A percentile compares a stretch with the other conserved stretches of the same genome.
Evolutionary conservation across 2,113 vertebrate genomes (phyloP).

Genomic region (Ceyx margarethae): DNA sequence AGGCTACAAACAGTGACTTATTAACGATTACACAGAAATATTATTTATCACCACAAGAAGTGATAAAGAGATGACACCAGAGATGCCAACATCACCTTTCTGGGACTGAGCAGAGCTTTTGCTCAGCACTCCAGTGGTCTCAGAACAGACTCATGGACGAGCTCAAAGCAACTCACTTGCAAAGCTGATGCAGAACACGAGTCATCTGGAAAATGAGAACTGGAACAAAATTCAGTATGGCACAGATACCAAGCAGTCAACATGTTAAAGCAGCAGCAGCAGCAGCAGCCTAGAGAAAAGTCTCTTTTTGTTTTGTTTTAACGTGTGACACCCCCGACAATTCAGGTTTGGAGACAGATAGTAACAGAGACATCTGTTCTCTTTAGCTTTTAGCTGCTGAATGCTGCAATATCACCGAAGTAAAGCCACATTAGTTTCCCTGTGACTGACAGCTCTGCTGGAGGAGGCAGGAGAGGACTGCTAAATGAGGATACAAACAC

Average conservation of each 20-base stretch:
- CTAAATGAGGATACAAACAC: not conserved
- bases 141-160: not conserved
- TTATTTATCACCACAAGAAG: not conserved
- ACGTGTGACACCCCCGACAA: not conserved
- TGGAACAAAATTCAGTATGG: not conserved
- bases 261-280: not conserved
- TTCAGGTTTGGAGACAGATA: not conserved
- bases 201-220: not conserved
- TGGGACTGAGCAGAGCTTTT: fast-evolving
- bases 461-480: not conserved
- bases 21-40: not conserved
- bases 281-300: not conserved
- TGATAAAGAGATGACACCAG: not conserved
- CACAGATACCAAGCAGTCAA: not conserved
- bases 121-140: not conserved
- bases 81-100: not conserved
- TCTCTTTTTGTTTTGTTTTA: not conserved
- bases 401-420: not conserved
- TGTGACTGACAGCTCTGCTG: not conserved
- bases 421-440: not conserved
- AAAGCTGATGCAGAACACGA: not conserved
- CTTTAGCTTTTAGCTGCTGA: not conserved
- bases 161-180: not conserved
- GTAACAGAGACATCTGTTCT: not conserved
- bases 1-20: not conserved